These are phyloP conservation scores for Mus musculus DNA, from an alignment of 2,113 vertebrate species.

Conservation along the genomic window DNA sequence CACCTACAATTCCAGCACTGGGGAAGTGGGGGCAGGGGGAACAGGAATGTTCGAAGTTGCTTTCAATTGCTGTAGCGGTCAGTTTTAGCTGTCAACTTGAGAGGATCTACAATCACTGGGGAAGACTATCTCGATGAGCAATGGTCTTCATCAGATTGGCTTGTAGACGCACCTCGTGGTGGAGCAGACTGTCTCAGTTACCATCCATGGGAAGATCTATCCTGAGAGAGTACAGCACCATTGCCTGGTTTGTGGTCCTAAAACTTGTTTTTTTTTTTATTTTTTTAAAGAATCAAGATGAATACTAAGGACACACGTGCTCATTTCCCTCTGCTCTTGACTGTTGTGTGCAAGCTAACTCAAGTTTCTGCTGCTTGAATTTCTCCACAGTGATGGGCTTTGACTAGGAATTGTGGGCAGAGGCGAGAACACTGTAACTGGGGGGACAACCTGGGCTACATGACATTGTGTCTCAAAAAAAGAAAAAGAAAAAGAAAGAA, in stretches of 20 bases:
- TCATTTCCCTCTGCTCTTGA: not conserved
- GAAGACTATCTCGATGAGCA: not conserved
- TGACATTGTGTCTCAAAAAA: not conserved
- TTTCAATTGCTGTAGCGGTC: not conserved
- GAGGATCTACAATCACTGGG: not conserved
- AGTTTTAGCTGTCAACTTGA: not conserved
- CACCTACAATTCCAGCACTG: not conserved
- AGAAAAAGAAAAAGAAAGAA: not conserved
- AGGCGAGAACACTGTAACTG: not conserved
- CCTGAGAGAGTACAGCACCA: not conserved
- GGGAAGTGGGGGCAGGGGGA: not conserved
- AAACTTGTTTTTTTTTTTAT: not conserved
- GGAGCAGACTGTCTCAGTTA: not conserved
- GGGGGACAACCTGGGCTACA: not conserved
- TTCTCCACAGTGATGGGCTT: too few species aligned
- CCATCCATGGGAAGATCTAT: too few species aligned
- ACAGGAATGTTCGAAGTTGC: not conserved
- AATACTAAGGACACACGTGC: not conserved
- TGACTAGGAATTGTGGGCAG: not conserved
- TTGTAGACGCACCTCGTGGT: not conserved
- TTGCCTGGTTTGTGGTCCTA: too few species aligned
- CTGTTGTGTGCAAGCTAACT: too few species aligned
- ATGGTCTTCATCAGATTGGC: not conserved
- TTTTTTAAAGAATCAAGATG: not conserved
- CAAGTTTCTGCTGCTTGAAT: not conserved